Base-by-base conservation (phyloP, 2,113 vertebrate genomes). In the Cromileptes altivelis region DNA sequence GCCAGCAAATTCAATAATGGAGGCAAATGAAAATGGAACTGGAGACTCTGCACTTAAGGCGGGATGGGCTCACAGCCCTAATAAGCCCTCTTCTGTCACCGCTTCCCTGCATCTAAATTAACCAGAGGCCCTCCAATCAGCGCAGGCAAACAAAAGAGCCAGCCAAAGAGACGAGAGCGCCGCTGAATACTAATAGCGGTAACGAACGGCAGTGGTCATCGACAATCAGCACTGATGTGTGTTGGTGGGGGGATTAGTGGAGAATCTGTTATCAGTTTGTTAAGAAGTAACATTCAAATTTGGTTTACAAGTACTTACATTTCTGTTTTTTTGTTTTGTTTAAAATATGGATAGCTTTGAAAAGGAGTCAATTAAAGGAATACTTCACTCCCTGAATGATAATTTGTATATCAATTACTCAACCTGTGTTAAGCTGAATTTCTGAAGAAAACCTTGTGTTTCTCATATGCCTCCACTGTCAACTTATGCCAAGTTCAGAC, bases 71-170 rank as follows among this genome's bases (percentile, higher is more conserved):
- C 56, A 60, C 78, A 13, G 84, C 82, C 91, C 81, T 91, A 94
- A 94, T 95, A 91, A 93, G 91, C 75, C 89, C 89, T 89, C 91
- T 86, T 88, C 90, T 93, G 92, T 92, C 90, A 88, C 85, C 75
- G 78, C 93, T 88, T 90, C 82, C 85, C 93, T 93, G 90, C 89
- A 93, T 94, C 87, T 88, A 80, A 93, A 94, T 94, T 69, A 93
- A 90, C 76, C 85, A 74, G 62, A 61, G 85, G 72, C 61, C 89
- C 80, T 92, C 93, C 91, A 93, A 93, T 93, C 93, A 94, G 92
- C 65, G 12, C 64, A 0, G 84, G 89, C 91, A 92, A 93, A 93
- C 90, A 94, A 91, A 89, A 84, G 86, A 87, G 83, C 76, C 78
- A 27, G 85, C 93, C 89, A 90, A 87, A 92, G 89, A 84, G 72